Conservation (phyloP, 1,140 invertebrate genomes). For the Calliphora vicina region DNA sequence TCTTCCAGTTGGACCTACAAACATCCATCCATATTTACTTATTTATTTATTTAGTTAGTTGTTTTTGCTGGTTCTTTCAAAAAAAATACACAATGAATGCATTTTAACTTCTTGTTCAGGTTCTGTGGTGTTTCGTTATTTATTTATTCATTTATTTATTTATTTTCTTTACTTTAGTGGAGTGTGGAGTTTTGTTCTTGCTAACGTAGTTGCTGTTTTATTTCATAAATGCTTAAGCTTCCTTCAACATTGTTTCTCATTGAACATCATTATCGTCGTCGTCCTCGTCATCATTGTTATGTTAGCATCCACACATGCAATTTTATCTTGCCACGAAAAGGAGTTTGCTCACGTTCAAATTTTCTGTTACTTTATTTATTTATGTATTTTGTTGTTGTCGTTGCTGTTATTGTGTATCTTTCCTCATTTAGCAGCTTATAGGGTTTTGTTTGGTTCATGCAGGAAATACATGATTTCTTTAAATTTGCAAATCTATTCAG, state of each 20-base stretch:
- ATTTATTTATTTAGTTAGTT: no score
- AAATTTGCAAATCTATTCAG: not conserved
- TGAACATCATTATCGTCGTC: not conserved
- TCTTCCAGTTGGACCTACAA: not conserved
- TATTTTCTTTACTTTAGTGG: no score
- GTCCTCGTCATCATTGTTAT: not conserved
- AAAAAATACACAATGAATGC: not conserved
- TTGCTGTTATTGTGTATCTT: not conserved
- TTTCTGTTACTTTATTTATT: not conserved
- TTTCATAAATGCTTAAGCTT: not conserved
- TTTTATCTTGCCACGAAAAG: conserved; percentile 2
- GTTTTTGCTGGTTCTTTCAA: not conserved
- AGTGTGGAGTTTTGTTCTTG: not conserved
- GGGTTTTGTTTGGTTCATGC: not conserved
- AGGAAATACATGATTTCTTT: not conserved
- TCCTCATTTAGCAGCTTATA: not conserved
- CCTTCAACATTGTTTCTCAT: not conserved
- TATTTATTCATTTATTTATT: no score
- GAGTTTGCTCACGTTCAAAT: not conserved
- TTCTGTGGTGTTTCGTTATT: not conserved
- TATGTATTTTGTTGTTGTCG: not conserved
- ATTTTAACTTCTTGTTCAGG: not conserved
- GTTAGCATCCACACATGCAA: not conserved
- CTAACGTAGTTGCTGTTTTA: no score
- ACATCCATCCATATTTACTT: no score